A percentile compares a stretch with the other conserved stretches of the same genome.
Evolutionary conservation across 2,113 vertebrate species (phyloP).

Genomic region (Pipa parva): DNA sequence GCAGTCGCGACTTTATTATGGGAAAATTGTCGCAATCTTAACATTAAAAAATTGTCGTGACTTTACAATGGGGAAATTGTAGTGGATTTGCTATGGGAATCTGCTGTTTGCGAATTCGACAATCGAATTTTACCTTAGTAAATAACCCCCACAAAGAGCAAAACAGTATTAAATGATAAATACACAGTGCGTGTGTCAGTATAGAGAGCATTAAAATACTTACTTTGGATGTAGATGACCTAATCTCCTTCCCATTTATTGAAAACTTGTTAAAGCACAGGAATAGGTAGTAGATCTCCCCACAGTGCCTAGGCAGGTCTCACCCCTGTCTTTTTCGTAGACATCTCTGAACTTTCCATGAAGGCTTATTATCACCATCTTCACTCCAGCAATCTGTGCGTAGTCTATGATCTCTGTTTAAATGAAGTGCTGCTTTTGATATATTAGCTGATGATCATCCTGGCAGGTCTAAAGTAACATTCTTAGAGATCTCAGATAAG

Average conservation of each 20-base stretch:
- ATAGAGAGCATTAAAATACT: too few relatives aligned
- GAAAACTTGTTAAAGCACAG: not conserved
- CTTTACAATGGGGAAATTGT: too few relatives aligned
- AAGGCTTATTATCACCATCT: not conserved
- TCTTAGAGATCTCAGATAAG: slow-evolving; percentile 32
- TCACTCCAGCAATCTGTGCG: slow-evolving; percentile 30
- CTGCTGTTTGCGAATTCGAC: too few relatives aligned
- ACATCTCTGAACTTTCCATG: slow-evolving; percentile 1
- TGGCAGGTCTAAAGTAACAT: slow-evolving; percentile 35
- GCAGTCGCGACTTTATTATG: too few relatives aligned
- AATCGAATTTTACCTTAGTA: too few relatives aligned
- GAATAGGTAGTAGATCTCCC: not conserved
- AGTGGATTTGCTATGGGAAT: too few relatives aligned
- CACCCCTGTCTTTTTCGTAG: not conserved
- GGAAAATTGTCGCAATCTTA: too few relatives aligned
- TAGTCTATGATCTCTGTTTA: slow-evolving; percentile 12
- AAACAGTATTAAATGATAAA: too few relatives aligned
- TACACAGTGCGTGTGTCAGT: too few relatives aligned
- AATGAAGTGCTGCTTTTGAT: slow-evolving; percentile 8
- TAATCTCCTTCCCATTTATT: not conserved
- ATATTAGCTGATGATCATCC: slow-evolving; percentile 25
- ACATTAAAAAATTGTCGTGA: too few relatives aligned
- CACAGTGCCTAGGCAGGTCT: not conserved
- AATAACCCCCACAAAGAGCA: too few relatives aligned
- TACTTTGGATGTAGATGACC: too few relatives aligned